Evolutionary conservation across 2,113 vertebrate species (phyloP), one percentile per base, ranked within the genome.

Genomic region (Odontophorus gujanensis): DNA sequence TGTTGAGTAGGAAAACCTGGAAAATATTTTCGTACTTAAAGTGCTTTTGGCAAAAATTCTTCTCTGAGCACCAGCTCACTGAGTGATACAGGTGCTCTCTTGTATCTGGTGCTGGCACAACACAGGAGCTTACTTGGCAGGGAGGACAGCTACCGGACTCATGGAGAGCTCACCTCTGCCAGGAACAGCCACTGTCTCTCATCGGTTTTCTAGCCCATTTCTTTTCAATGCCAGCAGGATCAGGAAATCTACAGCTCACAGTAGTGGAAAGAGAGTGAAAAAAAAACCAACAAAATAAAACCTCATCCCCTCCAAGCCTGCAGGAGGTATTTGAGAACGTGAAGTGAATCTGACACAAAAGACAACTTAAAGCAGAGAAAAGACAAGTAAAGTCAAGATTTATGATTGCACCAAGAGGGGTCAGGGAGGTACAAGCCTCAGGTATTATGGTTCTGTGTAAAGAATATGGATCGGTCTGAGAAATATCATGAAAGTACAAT

Each of bases 341-440:
- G 69, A 78, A 86, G n/a, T 63, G 75, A 89, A 82, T 0, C 0
- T 80, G 81, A 48, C 68, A 73, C 30, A 80, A 78, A 95, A 91
- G 85, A 80, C 69, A 93, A 66, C 58, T 87, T 83, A 87, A 83
- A 73, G 36, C 43, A 4, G 7, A 82, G 76, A 67, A 82, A 89
- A 89, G 75, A 83, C 55, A 97, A 36, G 63, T 81, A 83, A 91
- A 89, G 36, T 9, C 34, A 80, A 67, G 68, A 92, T 95, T 91
- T 85, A 92, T 91, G 63, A 57, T 57, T 85, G 28, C 40, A 18
- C 25, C 1, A 4, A 74, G 67, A 87, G 47, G 62, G 75, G 87
- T 77, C 75, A 63, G 38, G 36, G 32, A 65, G 81, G 48, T 92
- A 87, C 25, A 74, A 78, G 90, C 80, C 90, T 92, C 68, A 95